Evolutionary conservation across 2,113 vertebrate genomes (phyloP), one percentile per base, ranked within the genome.

Genomic region (Caretta caretta): DNA sequence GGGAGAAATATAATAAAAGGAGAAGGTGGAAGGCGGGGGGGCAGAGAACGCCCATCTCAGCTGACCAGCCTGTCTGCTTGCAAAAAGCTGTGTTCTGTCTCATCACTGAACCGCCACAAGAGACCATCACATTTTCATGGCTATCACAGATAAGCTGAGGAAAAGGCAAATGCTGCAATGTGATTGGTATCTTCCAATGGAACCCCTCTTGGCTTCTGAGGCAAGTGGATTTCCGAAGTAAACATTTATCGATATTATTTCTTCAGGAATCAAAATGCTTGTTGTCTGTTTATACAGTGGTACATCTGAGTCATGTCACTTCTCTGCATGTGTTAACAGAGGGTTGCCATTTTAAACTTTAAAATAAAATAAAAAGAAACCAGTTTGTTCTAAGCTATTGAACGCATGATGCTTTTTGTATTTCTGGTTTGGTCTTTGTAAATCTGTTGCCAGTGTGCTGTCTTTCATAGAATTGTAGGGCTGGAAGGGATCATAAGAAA

Each of bases 361-460:
- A 75, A 35, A 57, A 42, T 89, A 83, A 81, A 59, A 81, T 17
- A 85, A 91, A 53, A 19, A 54, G 16, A 57, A 86, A 72, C 24
- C 16, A 80, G 5, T 80, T 92, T 92, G 83, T 88, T 95, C 31
- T 13, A 50, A n/a, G 84, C 57, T 90, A 80, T 59, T 96, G 49
- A 49, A 85, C 95, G 46, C 54, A 88, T 50, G 83, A 81, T 53
- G 19, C 38, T 76, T 92, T 91, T 76, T 8, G 2, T 59, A 57
- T 24, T 84, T 3, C n/a, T 83, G 49, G 35, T 51, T 78, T 95
- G 56, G 29, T 50, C 51, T 83, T 91, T 14, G 78, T 78, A 86
- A 91, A 94, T 31, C 20, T 56, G 10, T 80, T 89, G 42, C 84
- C 53, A 89, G 29, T 0, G 1, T 24, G 16, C 7, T 75, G 35